Base-by-base conservation (phyloP, 2,888 invertebrate species). In the Chloroclystis v-ata region DNA sequence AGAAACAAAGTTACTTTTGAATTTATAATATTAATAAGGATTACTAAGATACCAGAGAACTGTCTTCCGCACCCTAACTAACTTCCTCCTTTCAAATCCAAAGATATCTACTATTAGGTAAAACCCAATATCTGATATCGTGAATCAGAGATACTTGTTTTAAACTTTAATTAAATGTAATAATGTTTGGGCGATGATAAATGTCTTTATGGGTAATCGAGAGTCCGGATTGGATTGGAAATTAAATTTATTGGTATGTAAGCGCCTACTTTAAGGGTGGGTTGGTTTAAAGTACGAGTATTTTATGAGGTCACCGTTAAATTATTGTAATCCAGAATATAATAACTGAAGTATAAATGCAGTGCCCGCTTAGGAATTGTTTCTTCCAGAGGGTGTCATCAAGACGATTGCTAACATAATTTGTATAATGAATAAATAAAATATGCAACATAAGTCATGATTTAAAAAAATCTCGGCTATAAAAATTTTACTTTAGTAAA, bases 141-240 rank as follows among this genome's bases (percentile, higher is more conserved):
- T 20, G 20, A 20, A 20, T 20, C 20, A 20, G 37, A 61, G 62
- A 49, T 62, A 61, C 64, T 70, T 69, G 71, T 69, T 69, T 62
- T 69, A 70, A 71, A 71, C 65, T 71, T 71, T 65, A 71, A 70
- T 71, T 69, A 71, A 71, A 70, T 69, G 69, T 69, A 63, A 69
- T 67, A 68, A 67, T 65, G 61, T 71, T 67, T 59, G 58, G 63
- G 60, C 41, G 60, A 69, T 67, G 69, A 70, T 69, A 67, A 70
- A 71, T 71, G 68, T 67, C 62, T 65, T 60, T 53, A 60, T 54
- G 57, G 61, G 59, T 66, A 44, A 66, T 62, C 60, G 60, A 58
- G 60, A 56, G 61, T 65, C 63, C 59, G 57, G 61, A 70, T 65
- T 58, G 57, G 61, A 70, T 65, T 64, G 61, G 61, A 64, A 60